A percentile compares a stretch with the other conserved stretches of the same genome.
These are phyloP conservation scores for Mormyrops boulengeri DNA, from an alignment of 2,797 vertebrate genomes.

Conservation along the genomic window DNA sequence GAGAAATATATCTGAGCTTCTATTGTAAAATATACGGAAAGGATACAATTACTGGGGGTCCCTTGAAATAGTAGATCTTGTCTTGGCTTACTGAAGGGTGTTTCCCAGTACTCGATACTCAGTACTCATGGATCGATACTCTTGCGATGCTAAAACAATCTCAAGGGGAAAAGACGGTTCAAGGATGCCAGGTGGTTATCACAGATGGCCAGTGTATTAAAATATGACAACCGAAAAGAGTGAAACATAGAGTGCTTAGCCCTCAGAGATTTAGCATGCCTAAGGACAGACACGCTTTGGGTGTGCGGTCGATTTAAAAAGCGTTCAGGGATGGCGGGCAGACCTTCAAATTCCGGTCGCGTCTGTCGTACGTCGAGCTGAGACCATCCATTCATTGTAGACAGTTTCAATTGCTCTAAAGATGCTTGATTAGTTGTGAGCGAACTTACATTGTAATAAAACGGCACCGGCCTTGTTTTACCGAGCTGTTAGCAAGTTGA, in stretches of 20 bases:
- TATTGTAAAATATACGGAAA: conserved; percentile 9
- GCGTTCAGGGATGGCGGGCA: neutral
- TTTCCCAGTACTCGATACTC: neutral
- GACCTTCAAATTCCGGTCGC: neutral
- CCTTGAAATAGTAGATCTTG: neutral
- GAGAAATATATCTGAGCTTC: conserved; percentile 9
- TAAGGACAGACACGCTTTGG: neutral
- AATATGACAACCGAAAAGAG: neutral
- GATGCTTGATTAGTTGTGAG: neutral
- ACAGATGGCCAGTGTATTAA: neutral
- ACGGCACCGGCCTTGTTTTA: neutral
- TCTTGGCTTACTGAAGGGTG: neutral
- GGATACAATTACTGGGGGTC: neutral
- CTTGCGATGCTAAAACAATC: neutral
- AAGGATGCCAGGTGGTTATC: neutral
- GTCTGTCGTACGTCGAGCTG: neutral
- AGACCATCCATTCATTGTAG: neutral
- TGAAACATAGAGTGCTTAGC: neutral
- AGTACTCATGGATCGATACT: neutral
- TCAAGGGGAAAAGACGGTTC: neutral
- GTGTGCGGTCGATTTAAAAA: neutral
- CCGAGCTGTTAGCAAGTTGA: neutral
- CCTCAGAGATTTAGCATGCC: neutral
- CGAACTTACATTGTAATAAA: neutral
- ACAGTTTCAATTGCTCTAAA: neutral